These are phyloP conservation scores for Zonotrichia leucophrys DNA, from an alignment of 2,113 vertebrate genomes.

Conservation along the genomic window DNA sequence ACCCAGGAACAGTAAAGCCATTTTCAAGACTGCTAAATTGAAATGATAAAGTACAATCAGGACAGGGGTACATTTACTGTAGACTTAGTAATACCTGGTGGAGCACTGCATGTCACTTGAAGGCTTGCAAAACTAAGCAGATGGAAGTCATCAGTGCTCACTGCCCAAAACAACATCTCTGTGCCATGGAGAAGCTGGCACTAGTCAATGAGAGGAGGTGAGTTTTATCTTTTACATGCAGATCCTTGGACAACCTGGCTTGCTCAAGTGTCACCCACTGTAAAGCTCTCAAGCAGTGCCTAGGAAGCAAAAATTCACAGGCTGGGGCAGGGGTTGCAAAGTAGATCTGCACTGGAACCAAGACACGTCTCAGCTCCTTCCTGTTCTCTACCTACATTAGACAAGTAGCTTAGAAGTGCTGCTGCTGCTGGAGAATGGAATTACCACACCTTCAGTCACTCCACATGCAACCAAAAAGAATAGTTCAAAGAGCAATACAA, in stretches of 20 bases:
- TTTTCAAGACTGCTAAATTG: neutral
- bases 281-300: neutral
- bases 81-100: neutral
- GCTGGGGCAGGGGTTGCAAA: neutral
- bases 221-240: neutral
- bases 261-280: neutral
- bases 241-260: neutral
- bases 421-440: neutral
- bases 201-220: neutral
- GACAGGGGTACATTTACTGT: neutral
- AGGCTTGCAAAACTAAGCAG: neutral
- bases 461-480: neutral
- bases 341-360: neutral
- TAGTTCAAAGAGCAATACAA: neutral
- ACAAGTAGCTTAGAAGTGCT: neutral
- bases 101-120: neutral
- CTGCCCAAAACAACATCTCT: neutral
- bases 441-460: neutral
- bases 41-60: neutral
- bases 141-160: neutral
- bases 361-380: fast-evolving
- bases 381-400: neutral
- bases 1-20: neutral
- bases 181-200: neutral
- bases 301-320: neutral